Evolutionary conservation across 2,888 invertebrate genomes (phyloP).

Genomic region (Tenthredo livida): DNA sequence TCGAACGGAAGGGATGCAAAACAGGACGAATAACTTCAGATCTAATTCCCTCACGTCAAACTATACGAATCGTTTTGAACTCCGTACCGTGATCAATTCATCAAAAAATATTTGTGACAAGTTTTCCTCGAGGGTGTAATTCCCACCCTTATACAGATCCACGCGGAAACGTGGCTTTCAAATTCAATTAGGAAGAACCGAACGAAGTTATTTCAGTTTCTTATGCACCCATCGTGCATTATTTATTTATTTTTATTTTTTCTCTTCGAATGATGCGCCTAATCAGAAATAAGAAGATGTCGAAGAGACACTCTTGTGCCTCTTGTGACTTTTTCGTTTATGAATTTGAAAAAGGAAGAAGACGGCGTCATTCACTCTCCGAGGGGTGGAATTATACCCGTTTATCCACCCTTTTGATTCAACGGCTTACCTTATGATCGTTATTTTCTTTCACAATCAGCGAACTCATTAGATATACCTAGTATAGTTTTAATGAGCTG

Average conservation of each 20-base stretch:
- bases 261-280: not conserved
- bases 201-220: not conserved
- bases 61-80: not conserved
- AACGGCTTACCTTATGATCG: not conserved
- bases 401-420: not conserved
- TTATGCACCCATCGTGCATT: too few species aligned
- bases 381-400: not conserved
- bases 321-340: not conserved
- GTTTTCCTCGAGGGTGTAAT: not conserved
- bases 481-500: constrained; percentile 10
- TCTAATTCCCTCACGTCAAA: not conserved
- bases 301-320: not conserved
- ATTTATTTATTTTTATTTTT: not conserved
- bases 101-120: not conserved
- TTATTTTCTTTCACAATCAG: constrained; percentile 25
- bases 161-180: not conserved
- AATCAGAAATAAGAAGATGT: not conserved
- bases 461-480: constrained; percentile 1
- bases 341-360: not conserved
- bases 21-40: not conserved
- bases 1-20: not conserved
- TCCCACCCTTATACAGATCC: not conserved
- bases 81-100: not conserved
- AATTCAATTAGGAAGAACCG: not conserved
- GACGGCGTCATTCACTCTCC: not conserved